phyloP scores from a whole-genome alignment of 1,140 invertebrate species.

The Pseudomyrmex concolor region DNA sequence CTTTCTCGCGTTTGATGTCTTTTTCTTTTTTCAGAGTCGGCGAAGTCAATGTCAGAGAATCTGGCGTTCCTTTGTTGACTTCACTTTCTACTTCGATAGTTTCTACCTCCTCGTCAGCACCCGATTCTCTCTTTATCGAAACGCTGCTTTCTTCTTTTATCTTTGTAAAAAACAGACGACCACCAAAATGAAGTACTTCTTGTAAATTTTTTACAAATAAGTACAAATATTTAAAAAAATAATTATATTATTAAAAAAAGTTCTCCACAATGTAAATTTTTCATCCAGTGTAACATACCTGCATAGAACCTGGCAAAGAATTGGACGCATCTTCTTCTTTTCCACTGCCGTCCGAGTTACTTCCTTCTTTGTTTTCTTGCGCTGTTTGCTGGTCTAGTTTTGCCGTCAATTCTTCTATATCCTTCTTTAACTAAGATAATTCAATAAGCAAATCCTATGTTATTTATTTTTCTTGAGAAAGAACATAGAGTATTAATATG shows the following conservation, averaged over 20 bases:
- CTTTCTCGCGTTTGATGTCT: constrained; percentile 87
- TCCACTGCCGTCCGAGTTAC: constrained; percentile 87
- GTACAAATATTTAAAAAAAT: neutral
- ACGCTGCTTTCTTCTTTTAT: constrained; percentile 83
- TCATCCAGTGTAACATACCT: constrained; percentile 76
- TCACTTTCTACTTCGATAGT: constrained; percentile 81
- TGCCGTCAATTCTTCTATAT: constrained; percentile 88
- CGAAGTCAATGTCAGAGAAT: constrained; percentile 82
- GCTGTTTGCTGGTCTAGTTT: constrained; percentile 87
- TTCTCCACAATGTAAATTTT: constrained; percentile 68
- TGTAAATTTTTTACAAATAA: too few species aligned
- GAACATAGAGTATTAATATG: too few species aligned
- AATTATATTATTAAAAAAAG: constrained; percentile 23
- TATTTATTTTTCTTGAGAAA: neutral
- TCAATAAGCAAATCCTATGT: neutral
- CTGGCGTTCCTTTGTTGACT: constrained; percentile 81
- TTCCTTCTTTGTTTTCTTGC: constrained; percentile 87
- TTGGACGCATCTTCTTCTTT: constrained; percentile 87
- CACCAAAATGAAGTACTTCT: too few species aligned
- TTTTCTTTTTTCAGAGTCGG: constrained; percentile 87
- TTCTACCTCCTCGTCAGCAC: constrained; percentile 84
- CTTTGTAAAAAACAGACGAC: constrained; percentile 50
- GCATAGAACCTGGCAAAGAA: constrained; percentile 80
- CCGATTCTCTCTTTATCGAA: constrained; percentile 83
- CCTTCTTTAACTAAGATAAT: constrained; percentile 87